phyloP scores from a whole-genome alignment of 2,113 vertebrate species.

The Caranx melampygus region DNA sequence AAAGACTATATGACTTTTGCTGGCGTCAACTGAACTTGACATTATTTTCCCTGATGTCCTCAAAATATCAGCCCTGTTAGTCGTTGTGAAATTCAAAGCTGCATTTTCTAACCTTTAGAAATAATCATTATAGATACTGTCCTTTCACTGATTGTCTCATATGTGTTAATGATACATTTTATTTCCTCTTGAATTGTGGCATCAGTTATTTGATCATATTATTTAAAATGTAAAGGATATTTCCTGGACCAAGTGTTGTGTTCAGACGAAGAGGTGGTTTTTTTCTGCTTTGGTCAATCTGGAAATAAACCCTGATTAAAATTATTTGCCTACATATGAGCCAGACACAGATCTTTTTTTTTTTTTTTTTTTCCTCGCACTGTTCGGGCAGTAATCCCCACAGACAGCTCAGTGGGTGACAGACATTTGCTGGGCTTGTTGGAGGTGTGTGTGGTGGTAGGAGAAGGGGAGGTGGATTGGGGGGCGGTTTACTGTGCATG shows the following conservation, averaged over 20 bases:
- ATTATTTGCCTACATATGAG: conserved; percentile 52
- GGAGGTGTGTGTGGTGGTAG: conserved; percentile 54
- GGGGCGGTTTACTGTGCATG: conserved; percentile 55
- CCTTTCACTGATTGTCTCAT: conserved; percentile 2
- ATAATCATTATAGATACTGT: conserved; percentile 6
- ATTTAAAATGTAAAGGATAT: background rate
- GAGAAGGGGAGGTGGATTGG: conserved; percentile 10
- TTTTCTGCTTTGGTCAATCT: background rate
- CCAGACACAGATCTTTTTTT: conserved; percentile 40
- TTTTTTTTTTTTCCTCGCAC: conserved; percentile 27
- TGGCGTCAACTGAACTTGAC: background rate
- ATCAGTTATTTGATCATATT: background rate
- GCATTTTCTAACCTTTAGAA: background rate
- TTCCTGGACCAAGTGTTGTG: background rate
- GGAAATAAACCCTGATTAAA: conserved; percentile 34
- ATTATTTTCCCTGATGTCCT: background rate
- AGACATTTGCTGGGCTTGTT: conserved; percentile 72
- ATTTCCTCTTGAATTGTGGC: background rate
- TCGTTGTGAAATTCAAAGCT: background rate
- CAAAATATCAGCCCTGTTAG: conserved; percentile 2
- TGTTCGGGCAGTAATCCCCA: conserved; percentile 70
- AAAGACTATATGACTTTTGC: conserved; percentile 4
- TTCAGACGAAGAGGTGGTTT: background rate
- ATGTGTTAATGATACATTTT: conserved; percentile 9
- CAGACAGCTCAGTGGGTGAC: conserved; percentile 80